phyloP scores from a whole-genome alignment of 2,113 vertebrate species.

The Picathartes gymnocephalus region DNA sequence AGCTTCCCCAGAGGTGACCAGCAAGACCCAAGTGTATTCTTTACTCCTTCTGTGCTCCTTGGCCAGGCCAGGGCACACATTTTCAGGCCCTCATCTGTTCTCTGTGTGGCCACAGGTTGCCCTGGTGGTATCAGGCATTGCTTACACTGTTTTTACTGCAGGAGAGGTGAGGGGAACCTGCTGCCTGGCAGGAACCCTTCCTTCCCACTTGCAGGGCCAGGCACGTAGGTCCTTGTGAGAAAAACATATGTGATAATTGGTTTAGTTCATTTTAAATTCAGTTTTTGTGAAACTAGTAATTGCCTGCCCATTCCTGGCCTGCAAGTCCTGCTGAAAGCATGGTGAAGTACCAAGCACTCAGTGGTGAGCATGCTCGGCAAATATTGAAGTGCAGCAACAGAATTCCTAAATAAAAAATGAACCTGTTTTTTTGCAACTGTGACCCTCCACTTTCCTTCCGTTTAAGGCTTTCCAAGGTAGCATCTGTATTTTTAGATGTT shows the following conservation, averaged over 20 bases:
- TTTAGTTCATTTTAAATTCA: not conserved
- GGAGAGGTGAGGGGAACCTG: not conserved
- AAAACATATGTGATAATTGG: not conserved
- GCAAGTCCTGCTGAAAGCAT: not conserved
- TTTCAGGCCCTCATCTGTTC: not conserved
- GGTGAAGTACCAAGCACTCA: not conserved
- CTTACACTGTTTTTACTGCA: accelerated
- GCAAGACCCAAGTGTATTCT: not conserved
- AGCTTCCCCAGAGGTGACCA: not conserved
- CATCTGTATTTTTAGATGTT: not conserved
- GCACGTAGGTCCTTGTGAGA: not conserved
- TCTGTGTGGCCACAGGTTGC: not conserved
- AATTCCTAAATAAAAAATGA: not conserved
- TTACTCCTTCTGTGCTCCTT: not conserved
- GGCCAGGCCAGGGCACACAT: not conserved
- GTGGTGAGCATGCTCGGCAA: not conserved
- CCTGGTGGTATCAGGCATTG: accelerated
- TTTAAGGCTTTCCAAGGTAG: not conserved
- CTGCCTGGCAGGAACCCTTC: not conserved
- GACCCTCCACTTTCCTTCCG: not conserved
- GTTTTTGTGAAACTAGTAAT: not conserved
- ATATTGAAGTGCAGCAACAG: not conserved
- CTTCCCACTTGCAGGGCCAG: accelerated
- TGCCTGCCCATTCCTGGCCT: not conserved
- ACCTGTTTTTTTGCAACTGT: not conserved